These are phyloP conservation scores for Acrossocheilus fasciatus DNA, from an alignment of 2,797 vertebrate genomes.

Conservation along the genomic window DNA sequence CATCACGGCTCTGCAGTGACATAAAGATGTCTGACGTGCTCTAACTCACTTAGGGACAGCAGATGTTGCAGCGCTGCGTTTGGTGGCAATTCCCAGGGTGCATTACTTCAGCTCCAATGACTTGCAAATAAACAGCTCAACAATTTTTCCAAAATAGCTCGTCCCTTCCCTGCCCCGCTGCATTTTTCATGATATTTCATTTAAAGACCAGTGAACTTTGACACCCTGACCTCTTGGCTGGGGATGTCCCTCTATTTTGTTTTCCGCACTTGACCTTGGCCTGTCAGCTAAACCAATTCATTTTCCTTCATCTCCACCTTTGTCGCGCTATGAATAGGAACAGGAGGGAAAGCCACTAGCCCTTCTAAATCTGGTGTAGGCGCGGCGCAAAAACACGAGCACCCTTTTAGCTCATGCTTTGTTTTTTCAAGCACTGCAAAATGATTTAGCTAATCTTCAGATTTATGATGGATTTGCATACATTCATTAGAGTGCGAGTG, in stretches of 20 bases:
- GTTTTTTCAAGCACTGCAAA: conserved; percentile 65
- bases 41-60: conserved; percentile 99
- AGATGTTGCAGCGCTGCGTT: conserved; percentile 96
- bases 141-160: conserved; percentile 89
- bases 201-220: conserved; percentile 73
- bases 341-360: background rate
- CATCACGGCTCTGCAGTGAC: conserved; percentile 94
- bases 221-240: conserved; percentile 68
- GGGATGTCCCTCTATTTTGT: conserved; percentile 24
- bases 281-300: conserved; percentile 50
- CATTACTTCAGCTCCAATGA: conserved; percentile 99
- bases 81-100: conserved; percentile 98
- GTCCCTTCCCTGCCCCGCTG: conserved; percentile 60
- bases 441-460: conserved; percentile 85
- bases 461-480: conserved; percentile 88
- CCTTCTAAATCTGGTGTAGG: conserved; percentile 14
- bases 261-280: conserved; percentile 51
- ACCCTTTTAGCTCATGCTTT: conserved; percentile 34
- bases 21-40: conserved; percentile 99
- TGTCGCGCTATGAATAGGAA: conserved; percentile 22
- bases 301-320: conserved; percentile 36
- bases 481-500: conserved; percentile 81
- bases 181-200: conserved; percentile 78
- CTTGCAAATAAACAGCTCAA: conserved; percentile 93
- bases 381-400: conserved; percentile 6